Evolutionary conservation across 2,797 vertebrate genomes (phyloP), one percentile per base, ranked within the genome.

Genomic region (Trematomus bernacchii): DNA sequence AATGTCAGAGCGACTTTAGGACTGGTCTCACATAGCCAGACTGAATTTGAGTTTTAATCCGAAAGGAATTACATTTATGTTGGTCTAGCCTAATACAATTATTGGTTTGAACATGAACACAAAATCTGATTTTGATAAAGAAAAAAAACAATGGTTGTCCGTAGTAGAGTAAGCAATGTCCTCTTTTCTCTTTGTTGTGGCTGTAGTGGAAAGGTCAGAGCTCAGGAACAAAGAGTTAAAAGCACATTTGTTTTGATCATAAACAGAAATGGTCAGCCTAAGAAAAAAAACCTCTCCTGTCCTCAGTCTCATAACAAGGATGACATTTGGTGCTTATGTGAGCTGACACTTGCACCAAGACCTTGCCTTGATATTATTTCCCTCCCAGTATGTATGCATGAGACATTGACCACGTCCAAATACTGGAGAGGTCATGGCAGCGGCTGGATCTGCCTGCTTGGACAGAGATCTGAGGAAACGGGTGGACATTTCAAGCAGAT

Each of bases 381-480:
- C 2, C 14, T 51, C 21, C 12, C 16, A 21, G 23, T 60, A 8
- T 59, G n/a, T 21, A 42, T 73, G 76, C 61, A 69, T 44, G 19
- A 42, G 62, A 54, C 33, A 13, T 62, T 16, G 66, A 21, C 12
- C 27, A 5, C 5, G 9, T 73, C 66, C 73, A 65, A 27, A 67
- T 60, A 33, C 66, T 16, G 47, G 54, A 69, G 72, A 80, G 70
- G 79, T 79, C 83, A 54, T 2, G 65, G 70, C 75, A 55, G 67
- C 66, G 43, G 83, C 66, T 71, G 46, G 51, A 66, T 69, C 67
- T 1, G 61, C 63, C 16, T 2, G 42, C 74, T 69, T 82, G 85
- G 87, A 73, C 68, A 3, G 53, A 75, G 76, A 90, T 86, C 77
- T 82, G 73, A 84, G 70, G 48, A 53, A 82, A n/a, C n/a, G 21